Evolutionary conservation across 2,888 invertebrate species (phyloP), one percentile per base, ranked within the genome.

Genomic region (Philereme vetulata): DNA sequence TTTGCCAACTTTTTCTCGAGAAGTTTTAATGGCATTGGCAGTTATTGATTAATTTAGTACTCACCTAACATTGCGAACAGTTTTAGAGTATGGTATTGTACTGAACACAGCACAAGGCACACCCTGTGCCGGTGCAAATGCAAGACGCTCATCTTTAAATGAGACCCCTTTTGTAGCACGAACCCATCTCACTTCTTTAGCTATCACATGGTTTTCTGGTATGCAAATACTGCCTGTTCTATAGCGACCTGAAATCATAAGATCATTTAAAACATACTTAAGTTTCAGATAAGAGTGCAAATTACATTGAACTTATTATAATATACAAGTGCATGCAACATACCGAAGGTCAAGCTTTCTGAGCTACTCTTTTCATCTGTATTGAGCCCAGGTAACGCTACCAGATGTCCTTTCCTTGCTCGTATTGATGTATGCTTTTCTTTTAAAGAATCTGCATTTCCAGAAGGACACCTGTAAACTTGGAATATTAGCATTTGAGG

Each of bases 51-150:
- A 46, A 33, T 33, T 11, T 5, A 32, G 33, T 4, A 52, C 86
- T 84, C 81, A 95, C 95, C 95, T 92, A 72, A 93, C 93, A 78
- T 88, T 93, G 61, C 94, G 93, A 63, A 93, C 85, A 72, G 94
- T 94, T 81, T 95, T 95, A 58, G 94, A 95, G 82, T 97, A 98
- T 40, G 98, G 97, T 79, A 98, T 94, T 56, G 96, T 95, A 43
- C 98, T 98, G 84, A 96, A 98, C 64, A 98, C 93, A 71, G 96
- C 93, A 88, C 98, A 96, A 40, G 98, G 98, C 59, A 95, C 95
- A 74, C 95, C 95, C 72, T 95, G 94, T 5, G 94, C 92, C 52
- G 97, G 95, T 43, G 97, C 95, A 86, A 98, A 93, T 59, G 97
- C 95, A 67, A 98, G 93, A 75, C 98, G 94, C 79, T 97, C 97